Conservation (phyloP, 1,140 invertebrate genomes). For the Diabrotica virgifera region DNA sequence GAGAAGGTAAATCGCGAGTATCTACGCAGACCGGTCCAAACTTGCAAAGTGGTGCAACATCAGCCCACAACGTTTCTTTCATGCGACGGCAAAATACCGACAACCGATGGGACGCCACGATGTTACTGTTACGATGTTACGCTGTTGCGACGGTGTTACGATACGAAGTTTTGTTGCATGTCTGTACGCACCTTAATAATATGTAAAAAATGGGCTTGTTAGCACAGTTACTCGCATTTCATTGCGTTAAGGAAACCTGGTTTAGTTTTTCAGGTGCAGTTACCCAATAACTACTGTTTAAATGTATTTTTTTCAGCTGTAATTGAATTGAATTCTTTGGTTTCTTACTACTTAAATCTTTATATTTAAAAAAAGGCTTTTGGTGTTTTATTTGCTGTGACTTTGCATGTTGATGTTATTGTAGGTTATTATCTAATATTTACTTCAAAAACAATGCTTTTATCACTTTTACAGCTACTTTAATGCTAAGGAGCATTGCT, state of each 20-base stretch:
- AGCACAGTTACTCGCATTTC: constrained; percentile 16
- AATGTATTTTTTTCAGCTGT: constrained; percentile 33
- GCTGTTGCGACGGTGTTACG: too few relatives aligned
- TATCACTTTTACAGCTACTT: background rate
- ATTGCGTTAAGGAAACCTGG: constrained; percentile 38
- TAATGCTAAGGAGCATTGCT: background rate
- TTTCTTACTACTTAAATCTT: constrained; percentile 12
- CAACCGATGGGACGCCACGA: too few relatives aligned
- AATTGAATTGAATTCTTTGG: constrained; percentile 33
- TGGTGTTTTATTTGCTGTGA: background rate
- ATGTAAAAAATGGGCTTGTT: constrained; percentile 6
- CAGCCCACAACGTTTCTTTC: too few relatives aligned
- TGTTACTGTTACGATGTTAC: too few relatives aligned
- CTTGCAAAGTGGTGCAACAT: too few relatives aligned
- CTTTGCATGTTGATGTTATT: background rate
- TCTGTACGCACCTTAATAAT: too few relatives aligned
- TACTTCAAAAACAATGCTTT: background rate
- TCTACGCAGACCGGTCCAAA: too few relatives aligned
- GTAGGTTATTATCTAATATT: background rate
- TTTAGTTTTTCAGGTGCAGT: constrained; percentile 28
- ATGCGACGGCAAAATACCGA: too few relatives aligned
- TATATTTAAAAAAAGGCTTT: background rate
- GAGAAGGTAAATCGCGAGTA: too few relatives aligned
- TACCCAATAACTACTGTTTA: constrained; percentile 20
- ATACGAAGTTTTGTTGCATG: too few relatives aligned